These are phyloP conservation scores for Meteorus colon DNA, from an alignment of 2,888 invertebrate genomes.

Conservation along the genomic window DNA sequence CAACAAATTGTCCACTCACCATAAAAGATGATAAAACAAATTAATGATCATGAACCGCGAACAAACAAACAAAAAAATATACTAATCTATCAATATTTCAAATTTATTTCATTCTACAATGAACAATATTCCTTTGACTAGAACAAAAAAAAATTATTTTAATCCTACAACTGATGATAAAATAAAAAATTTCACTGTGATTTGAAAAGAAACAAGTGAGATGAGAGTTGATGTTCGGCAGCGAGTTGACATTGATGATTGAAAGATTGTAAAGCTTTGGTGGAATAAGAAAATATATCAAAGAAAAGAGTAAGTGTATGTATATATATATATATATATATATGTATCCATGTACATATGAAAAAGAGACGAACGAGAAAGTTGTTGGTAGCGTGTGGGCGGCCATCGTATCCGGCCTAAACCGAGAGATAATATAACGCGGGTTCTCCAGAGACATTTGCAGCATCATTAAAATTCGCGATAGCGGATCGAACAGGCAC, in stretches of 20 bases:
- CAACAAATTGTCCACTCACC: no score
- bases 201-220: no score
- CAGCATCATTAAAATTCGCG: conserved; percentile 74
- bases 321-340: conserved; percentile 19
- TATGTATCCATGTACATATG: not conserved
- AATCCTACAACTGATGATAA: no score
- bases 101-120: no score
- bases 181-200: no score
- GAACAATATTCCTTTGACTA: no score
- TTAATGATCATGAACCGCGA: no score
- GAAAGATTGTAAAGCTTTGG: not conserved
- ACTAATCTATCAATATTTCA: no score
- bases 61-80: no score
- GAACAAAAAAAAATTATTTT: no score
- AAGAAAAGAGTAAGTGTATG: conserved; percentile 11
- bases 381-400: conserved; percentile 66
- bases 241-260: not conserved
- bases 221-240: not conserved
- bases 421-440: conserved; percentile 71
- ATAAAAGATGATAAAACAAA: no score
- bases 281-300: not conserved
- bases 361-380: conserved; percentile 43
- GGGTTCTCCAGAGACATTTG: conserved; percentile 70
- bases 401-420: conserved; percentile 71
- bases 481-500: conserved; percentile 73